Evolutionary conservation across 2,113 vertebrate genomes (phyloP).

Genomic region (Pseudorasbora parva): DNA sequence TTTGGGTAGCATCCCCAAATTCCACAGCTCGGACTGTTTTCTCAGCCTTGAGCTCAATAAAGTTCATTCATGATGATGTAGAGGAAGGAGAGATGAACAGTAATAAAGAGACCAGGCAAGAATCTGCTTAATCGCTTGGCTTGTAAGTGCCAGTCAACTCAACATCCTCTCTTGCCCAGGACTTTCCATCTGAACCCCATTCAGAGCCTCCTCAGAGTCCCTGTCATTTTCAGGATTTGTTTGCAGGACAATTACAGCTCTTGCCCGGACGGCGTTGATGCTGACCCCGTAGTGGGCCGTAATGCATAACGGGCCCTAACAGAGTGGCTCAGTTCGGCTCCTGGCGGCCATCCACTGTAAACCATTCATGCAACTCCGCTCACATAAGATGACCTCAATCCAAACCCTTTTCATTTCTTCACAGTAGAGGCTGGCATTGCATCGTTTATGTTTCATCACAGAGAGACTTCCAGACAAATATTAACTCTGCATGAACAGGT

Average conservation of each 20-base stretch:
- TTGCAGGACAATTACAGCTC: conserved; percentile 22
- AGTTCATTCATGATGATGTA: neutral
- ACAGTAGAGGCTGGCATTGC: conserved; percentile 5
- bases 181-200: conserved; percentile 35
- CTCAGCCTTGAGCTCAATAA: neutral
- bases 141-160: neutral
- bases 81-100: conserved; percentile 1
- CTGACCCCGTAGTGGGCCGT: neutral
- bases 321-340: conserved; percentile 22
- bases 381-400: conserved; percentile 21
- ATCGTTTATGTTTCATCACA: conserved; percentile 13
- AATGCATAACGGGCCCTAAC: conserved; percentile 24
- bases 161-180: conserved; percentile 20
- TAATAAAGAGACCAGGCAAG: conserved; percentile 14
- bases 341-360: conserved; percentile 24
- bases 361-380: conserved; percentile 13
- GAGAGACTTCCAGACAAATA: conserved; percentile 30
- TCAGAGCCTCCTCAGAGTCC: conserved; percentile 9
- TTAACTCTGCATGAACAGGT: conserved; percentile 22
- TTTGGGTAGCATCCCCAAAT: neutral
- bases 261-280: neutral
- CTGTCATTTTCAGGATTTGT: neutral
- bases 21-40: conserved; percentile 19
- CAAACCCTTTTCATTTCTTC: conserved; percentile 21
- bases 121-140: conserved; percentile 4